Base-by-base conservation (phyloP, 2,888 invertebrate genomes). In the Torymus texanus region DNA sequence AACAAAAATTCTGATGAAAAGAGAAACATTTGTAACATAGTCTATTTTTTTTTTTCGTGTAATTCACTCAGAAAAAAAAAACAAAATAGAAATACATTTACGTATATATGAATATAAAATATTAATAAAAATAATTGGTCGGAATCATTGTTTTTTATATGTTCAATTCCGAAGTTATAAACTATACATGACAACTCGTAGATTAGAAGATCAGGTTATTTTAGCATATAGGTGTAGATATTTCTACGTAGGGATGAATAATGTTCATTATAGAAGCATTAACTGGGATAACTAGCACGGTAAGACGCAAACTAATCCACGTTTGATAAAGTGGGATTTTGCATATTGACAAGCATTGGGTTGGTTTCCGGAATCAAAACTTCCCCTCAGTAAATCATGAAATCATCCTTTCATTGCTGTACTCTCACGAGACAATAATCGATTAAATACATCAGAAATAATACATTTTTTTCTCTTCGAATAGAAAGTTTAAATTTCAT, bases 291-390 rank as follows among this genome's bases (percentile, higher is more conserved):
- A 83, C 84, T 80, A 78, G 82, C 84, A 83, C 80, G 84, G 85
- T 85, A 84, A 85, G 86, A 85, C 84, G 86, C 84, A 83, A 81
- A 85, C 82, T 87, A 87, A 87, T 86, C 86, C 85, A 81, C 83
- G 84, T 85, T 85, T 87, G 87, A 87, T 86, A 87, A 84, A 86
- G 86, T 86, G 84, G 85, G 85, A 85, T 85, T 84, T 83, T 79
- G 82, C 82, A 84, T 85, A 84, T 83, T 82, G 82, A 75, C 59
- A 68, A 68, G 72, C 75, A 78, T 80, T 71, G 18, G 65, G 55
- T 63, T 55, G 55, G 16, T 66, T 78, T 61, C 51, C 29, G 70
- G 68, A 75, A 75, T 81, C 78, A 81, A 81, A 81, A 78, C 71
- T 71, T 78, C 61, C 68, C 41, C 55, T 78, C 68, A 50, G 68